A percentile compares a stretch with the other conserved stretches of the same genome.
phyloP scores from a whole-genome alignment of 2,113 vertebrate species.

The Aegotheles bennettii region DNA sequence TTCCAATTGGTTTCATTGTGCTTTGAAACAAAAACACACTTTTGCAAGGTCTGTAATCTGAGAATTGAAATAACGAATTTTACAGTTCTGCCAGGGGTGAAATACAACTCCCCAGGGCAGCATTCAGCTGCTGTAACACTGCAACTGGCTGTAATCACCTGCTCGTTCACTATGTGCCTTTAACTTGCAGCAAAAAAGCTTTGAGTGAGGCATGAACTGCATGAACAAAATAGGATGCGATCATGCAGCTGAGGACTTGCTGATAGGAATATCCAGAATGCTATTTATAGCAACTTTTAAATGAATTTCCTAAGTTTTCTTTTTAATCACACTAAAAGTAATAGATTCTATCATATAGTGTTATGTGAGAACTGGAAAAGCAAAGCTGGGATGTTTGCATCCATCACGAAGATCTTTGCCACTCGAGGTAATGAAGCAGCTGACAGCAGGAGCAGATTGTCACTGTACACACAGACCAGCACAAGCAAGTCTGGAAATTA shows the following conservation, averaged over 20 bases:
- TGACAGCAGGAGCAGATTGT: background rate
- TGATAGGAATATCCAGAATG: background rate
- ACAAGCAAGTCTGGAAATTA: background rate
- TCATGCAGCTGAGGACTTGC: background rate
- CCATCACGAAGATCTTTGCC: background rate
- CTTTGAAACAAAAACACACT: conserved; percentile 58
- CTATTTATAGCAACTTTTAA: background rate
- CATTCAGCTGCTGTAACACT: conserved; percentile 25
- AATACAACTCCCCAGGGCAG: conserved; percentile 58
- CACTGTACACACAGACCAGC: background rate
- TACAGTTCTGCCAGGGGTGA: conserved; percentile 59
- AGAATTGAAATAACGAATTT: conserved; percentile 58
- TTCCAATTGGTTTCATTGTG: conserved; percentile 60
- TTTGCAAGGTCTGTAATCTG: conserved; percentile 29
- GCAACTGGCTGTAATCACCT: conserved; percentile 50
- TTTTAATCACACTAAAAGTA: background rate
- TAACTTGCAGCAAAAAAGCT: background rate
- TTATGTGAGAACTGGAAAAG: background rate
- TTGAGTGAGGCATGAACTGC: background rate
- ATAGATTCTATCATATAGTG: background rate
- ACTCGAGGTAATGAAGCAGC: background rate
- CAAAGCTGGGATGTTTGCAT: background rate
- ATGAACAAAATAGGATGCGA: background rate
- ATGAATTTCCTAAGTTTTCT: background rate
- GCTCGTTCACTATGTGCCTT: conserved; percentile 16